Conservation (phyloP, 2,113 vertebrate species). For the Alouatta palliata region DNA sequence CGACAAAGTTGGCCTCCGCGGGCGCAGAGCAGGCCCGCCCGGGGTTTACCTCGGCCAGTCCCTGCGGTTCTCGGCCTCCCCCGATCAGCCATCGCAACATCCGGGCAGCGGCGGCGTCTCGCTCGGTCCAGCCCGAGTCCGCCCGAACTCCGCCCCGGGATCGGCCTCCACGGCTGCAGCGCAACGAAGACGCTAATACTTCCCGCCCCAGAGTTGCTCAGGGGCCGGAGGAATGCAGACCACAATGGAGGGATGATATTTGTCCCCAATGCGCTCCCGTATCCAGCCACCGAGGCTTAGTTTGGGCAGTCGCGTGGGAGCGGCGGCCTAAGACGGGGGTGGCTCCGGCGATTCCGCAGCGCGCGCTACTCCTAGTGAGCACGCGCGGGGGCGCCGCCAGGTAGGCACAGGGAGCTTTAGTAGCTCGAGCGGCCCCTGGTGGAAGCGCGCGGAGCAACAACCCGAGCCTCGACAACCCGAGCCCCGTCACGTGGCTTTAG, state of each 20-base stretch:
- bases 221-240: neutral
- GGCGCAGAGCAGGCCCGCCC: neutral
- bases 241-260: neutral
- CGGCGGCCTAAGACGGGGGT: neutral
- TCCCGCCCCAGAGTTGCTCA: neutral
- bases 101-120: neutral
- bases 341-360: accelerated
- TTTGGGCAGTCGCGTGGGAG: neutral
- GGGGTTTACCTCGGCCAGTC: slow-evolving; percentile 88
- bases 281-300: neutral
- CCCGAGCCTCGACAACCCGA: neutral
- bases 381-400: neutral
- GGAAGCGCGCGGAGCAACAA: neutral
- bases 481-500: neutral
- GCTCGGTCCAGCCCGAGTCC: neutral
- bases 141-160: neutral
- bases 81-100: slow-evolving; percentile 97
- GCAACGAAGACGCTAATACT: neutral
- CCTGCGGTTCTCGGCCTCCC: slow-evolving; percentile 91
- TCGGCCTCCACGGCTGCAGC: neutral
- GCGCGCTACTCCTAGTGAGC: neutral
- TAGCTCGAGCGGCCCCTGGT: neutral
- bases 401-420: neutral
- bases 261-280: neutral
- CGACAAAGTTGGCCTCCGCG: accelerated